phyloP scores from a whole-genome alignment of 2,888 invertebrate species.

The Bibio marci region DNA sequence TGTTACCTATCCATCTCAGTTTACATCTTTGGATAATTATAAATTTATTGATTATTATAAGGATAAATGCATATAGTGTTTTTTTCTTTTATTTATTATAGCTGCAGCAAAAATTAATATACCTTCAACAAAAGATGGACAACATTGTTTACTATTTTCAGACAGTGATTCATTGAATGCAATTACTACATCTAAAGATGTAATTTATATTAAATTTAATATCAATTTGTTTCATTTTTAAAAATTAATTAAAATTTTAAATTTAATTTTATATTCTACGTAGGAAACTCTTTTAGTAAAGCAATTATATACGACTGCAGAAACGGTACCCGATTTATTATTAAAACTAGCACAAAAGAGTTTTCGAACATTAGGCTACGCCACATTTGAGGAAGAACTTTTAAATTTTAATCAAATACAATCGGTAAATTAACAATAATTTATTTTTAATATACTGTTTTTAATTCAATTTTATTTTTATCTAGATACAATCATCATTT shows the following conservation, averaged over 20 bases:
- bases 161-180: slow-evolving; percentile 66
- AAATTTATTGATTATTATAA: not conserved
- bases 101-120: slow-evolving; percentile 20
- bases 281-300: slow-evolving; percentile 68
- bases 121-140: slow-evolving; percentile 23
- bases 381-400: slow-evolving; percentile 51
- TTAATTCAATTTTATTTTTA: not conserved
- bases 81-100: not conserved
- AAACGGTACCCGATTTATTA: slow-evolving; percentile 38
- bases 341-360: slow-evolving; percentile 64
- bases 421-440: slow-evolving; percentile 12
- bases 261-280: too few relatives aligned
- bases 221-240: slow-evolving; percentile 2
- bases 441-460: not conserved
- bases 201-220: slow-evolving; percentile 19
- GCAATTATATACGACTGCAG: slow-evolving; percentile 36
- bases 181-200: slow-evolving; percentile 64
- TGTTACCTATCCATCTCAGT: too few relatives aligned
- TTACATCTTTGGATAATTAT: too few relatives aligned
- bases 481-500: slow-evolving; percentile 33
- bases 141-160: slow-evolving; percentile 39
- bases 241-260: slow-evolving; percentile 2
- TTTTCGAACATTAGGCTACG: slow-evolving; percentile 56
- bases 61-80: not conserved
- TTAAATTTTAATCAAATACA: slow-evolving; percentile 29